Percentiles rank a stretch among this genome's conserved stretches.
phyloP scores from a whole-genome alignment of 2,797 vertebrate genomes.

The Lacerta viridis region DNA sequence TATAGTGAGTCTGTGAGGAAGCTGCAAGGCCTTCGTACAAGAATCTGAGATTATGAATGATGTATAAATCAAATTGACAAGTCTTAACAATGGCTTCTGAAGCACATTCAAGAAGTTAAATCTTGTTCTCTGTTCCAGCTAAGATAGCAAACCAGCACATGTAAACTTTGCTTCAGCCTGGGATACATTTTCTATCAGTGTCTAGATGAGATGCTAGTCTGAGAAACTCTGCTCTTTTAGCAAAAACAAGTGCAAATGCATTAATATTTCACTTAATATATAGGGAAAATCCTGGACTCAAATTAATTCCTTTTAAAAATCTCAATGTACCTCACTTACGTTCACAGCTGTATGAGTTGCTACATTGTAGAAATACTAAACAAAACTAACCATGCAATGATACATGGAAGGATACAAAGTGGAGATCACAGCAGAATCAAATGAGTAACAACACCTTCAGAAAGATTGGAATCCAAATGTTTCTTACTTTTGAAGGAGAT shows the following conservation, averaged over 20 bases:
- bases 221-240: neutral
- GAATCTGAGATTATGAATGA: neutral
- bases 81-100: neutral
- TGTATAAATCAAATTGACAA: neutral
- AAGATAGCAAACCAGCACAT: neutral
- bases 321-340: neutral
- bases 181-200: neutral
- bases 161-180: neutral
- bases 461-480: conserved; percentile 1
- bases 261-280: neutral
- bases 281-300: neutral
- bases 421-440: neutral
- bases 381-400: neutral
- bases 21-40: neutral
- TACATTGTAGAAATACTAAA: neutral
- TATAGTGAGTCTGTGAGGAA: neutral
- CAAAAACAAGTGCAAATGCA: neutral
- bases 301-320: neutral
- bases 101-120: neutral
- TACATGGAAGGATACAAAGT: neutral
- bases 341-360: neutral
- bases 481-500: conserved; percentile 94
- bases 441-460: neutral
- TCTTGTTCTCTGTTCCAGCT: neutral
- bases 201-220: neutral